Percentiles rank a stretch among this genome's conserved stretches.
phyloP scores from a whole-genome alignment of 2,113 vertebrate genomes.

The Percopsis transmontana region DNA sequence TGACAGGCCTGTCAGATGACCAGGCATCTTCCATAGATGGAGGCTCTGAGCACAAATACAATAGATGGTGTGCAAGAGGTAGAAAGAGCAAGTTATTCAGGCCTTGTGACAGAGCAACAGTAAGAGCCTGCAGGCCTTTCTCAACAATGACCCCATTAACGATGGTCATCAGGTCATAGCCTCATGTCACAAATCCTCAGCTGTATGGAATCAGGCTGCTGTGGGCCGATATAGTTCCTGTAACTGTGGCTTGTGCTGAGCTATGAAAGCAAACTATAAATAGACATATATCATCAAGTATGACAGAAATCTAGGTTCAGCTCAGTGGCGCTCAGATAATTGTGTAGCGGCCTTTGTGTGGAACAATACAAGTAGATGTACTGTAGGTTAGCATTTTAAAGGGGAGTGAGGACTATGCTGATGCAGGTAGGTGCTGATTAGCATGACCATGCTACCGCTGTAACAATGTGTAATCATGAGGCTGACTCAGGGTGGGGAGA shows the following conservation, averaged over 20 bases:
- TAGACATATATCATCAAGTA: background rate
- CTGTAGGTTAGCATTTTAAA: background rate
- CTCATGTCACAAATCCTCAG: background rate
- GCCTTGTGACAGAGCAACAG: background rate
- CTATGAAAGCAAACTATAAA: background rate
- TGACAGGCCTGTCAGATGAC: background rate
- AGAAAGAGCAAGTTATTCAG: background rate
- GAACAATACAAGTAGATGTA: background rate
- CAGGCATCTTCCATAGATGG: background rate
- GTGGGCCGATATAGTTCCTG: background rate
- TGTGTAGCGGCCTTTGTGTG: background rate
- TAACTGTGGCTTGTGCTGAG: background rate
- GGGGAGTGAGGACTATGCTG: constrained; percentile 6
- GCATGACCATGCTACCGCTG: background rate
- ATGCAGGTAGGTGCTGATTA: constrained; percentile 2
- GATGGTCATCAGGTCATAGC: background rate
- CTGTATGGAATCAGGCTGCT: background rate
- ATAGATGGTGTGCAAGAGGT: too few species aligned
- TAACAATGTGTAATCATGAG: constrained; percentile 4
- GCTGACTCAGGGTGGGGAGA: constrained; percentile 11
- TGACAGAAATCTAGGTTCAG: background rate
- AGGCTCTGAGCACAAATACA: background rate
- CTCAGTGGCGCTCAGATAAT: constrained; percentile 5
- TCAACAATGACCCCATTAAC: constrained; percentile 1
- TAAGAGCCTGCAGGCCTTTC: background rate